A percentile compares a stretch with the other conserved stretches of the same genome.
These are phyloP conservation scores for Mizuhopecten yessoensis DNA, from an alignment of 1,140 invertebrate genomes.

Conservation along the genomic window DNA sequence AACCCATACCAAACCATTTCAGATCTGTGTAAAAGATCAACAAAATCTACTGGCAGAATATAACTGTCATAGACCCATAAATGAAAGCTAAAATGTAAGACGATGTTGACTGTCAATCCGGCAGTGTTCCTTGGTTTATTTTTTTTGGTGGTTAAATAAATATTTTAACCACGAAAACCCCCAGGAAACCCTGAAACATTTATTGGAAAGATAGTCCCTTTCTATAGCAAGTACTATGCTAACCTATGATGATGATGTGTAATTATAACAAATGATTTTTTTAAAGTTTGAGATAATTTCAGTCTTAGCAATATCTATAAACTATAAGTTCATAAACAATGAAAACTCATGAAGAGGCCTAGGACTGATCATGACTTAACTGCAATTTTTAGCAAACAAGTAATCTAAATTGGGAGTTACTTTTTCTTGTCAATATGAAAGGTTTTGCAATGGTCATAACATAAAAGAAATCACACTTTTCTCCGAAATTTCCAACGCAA, in stretches of 20 bases:
- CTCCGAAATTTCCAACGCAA: too few relatives aligned
- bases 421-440: too few relatives aligned
- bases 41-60: neutral
- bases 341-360: too few relatives aligned
- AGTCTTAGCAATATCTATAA: too few relatives aligned
- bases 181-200: neutral
- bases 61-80: neutral
- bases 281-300: too few relatives aligned
- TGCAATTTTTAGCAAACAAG: too few relatives aligned
- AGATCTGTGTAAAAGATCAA: neutral
- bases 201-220: neutral
- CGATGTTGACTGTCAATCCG: neutral
- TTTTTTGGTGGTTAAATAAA: neutral
- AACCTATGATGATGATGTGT: neutral
- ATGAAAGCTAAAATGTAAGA: neutral
- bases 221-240: neutral
- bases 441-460: too few relatives aligned
- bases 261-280: neutral
- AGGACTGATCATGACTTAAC: too few relatives aligned
- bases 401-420: too few relatives aligned
- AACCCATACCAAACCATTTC: neutral
- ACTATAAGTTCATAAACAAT: too few relatives aligned
- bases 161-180: too few relatives aligned
- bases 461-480: too few relatives aligned
- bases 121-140: neutral